Conservation (phyloP, 2,888 invertebrate genomes). For the Drosophila seclusa region DNA sequence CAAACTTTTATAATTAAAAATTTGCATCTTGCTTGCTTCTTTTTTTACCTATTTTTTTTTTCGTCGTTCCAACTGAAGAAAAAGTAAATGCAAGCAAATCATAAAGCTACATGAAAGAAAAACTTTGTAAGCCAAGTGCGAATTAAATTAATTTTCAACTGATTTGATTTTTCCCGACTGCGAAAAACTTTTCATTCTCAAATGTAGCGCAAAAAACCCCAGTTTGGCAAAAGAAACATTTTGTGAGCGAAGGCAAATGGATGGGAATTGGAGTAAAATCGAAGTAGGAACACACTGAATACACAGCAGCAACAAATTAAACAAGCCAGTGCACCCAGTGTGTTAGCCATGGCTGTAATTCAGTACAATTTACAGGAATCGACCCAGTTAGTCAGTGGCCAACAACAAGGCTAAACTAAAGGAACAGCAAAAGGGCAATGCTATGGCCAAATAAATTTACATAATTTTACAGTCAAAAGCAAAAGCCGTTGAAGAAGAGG, state of each 20-base stretch:
- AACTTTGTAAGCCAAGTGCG: constrained; percentile 67
- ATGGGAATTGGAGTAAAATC: not conserved
- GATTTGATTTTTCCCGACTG: constrained; percentile 67
- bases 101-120: constrained; percentile 66
- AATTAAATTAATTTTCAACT: constrained; percentile 80
- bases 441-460: constrained; percentile 73
- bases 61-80: constrained; percentile 15
- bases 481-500: constrained; percentile 22
- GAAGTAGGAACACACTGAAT: not conserved
- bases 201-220: constrained; percentile 19
- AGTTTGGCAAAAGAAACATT: not conserved
- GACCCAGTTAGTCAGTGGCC: constrained; percentile 27
- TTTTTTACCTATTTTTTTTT: not conserved
- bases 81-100: constrained; percentile 55
- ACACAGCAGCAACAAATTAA: not conserved
- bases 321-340: not conserved
- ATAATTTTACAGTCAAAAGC: constrained; percentile 66
- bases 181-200: constrained; percentile 55
- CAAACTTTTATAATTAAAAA: constrained; percentile 80
- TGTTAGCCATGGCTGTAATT: constrained; percentile 57
- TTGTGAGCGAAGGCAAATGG: not conserved
- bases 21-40: constrained; percentile 55
- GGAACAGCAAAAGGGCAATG: constrained; percentile 64
- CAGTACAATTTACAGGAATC: constrained; percentile 58
- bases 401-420: constrained; percentile 28